Evolutionary conservation across 2,888 invertebrate genomes (phyloP).

Genomic region (Heliconius cydno): DNA sequence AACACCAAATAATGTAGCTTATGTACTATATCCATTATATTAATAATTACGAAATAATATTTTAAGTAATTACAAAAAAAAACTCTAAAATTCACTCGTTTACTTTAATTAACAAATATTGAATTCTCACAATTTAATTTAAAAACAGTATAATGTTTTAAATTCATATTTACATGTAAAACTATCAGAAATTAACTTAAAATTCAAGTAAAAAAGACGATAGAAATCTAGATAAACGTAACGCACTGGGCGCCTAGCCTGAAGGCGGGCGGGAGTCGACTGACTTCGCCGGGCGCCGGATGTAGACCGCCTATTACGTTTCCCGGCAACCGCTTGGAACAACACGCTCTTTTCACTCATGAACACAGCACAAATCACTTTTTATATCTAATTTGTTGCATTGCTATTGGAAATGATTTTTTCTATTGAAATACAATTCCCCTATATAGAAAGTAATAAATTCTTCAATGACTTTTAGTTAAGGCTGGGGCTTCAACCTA

Average conservation of each 20-base stretch:
- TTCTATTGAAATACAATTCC: slow-evolving; percentile 29
- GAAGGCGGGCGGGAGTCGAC: slow-evolving; percentile 72
- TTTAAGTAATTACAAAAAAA: neutral
- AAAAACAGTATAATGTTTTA: neutral
- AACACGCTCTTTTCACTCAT: slow-evolving; percentile 58
- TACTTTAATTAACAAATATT: neutral
- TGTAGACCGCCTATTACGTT: slow-evolving; percentile 67
- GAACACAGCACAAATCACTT: slow-evolving; percentile 39
- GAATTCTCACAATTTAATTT: neutral
- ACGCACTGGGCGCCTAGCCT: slow-evolving; percentile 50
- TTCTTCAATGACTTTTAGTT: neutral
- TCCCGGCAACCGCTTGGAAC: slow-evolving; percentile 77
- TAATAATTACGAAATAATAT: neutral
- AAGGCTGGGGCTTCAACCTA: neutral
- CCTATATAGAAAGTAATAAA: neutral
- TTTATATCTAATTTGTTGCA: slow-evolving; percentile 40
- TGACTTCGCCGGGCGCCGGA: slow-evolving; percentile 63
- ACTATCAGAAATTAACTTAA: neutral
- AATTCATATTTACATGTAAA: neutral
- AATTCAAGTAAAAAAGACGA: slow-evolving; percentile 10
- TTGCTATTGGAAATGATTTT: slow-evolving; percentile 36
- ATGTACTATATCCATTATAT: slow-evolving; percentile 78
- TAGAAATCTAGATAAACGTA: slow-evolving; percentile 16
- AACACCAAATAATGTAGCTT: slow-evolving; percentile 79
- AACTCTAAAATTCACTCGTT: neutral